Evolutionary conservation across 2,113 vertebrate genomes (phyloP).

Genomic region (Oncorhynchus kisutch): DNA sequence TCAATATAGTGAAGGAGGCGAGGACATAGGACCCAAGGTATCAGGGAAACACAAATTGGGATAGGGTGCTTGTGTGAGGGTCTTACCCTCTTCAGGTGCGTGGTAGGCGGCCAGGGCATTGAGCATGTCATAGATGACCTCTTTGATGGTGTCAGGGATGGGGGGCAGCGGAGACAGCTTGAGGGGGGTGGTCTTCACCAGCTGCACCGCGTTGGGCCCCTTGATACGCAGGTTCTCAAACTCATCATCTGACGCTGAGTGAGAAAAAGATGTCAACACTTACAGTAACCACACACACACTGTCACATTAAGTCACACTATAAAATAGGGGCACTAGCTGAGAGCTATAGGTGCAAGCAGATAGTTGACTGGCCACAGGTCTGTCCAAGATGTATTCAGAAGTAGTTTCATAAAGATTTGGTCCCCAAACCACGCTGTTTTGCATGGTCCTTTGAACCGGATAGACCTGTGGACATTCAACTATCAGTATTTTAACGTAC

Average conservation of each 20-base stretch:
- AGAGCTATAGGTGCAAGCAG: no score
- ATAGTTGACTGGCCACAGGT: no score
- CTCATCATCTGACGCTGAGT: constrained; percentile 88
- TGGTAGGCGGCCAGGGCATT: constrained; percentile 92
- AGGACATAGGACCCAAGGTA: background rate
- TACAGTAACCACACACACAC: background rate
- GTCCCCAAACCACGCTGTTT: no score
- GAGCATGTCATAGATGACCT: constrained; percentile 93
- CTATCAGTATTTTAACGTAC: constrained; percentile 62
- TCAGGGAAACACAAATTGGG: background rate
- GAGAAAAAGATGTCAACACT: background rate
- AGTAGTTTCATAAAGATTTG: no score
- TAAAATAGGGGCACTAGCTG: no score
- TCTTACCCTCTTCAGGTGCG: constrained; percentile 88
- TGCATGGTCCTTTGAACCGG: no score
- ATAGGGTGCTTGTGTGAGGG: background rate
- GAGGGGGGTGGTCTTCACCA: constrained; percentile 91
- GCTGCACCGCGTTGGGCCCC: constrained; percentile 90
- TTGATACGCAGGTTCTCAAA: constrained; percentile 94
- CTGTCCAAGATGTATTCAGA: no score
- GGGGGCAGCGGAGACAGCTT: constrained; percentile 87
- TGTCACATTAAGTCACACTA: no score
- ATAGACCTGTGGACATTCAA: no score
- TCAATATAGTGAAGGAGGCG: no score
- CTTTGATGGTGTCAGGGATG: constrained; percentile 90